Evolutionary conservation across 1,140 invertebrate species (phyloP).

Genomic region (Microplitis demolitor): DNA sequence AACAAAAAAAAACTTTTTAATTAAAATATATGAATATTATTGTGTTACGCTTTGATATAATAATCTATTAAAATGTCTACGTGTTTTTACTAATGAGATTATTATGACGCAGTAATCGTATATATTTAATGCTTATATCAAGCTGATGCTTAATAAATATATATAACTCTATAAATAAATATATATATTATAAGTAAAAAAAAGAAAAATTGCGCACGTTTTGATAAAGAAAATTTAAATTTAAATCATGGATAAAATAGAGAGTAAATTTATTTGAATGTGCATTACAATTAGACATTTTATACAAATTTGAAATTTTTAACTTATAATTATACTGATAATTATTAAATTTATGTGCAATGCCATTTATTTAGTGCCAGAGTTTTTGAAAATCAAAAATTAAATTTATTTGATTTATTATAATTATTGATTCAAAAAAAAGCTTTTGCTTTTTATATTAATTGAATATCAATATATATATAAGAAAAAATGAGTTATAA

Average conservation of each 20-base stretch:
- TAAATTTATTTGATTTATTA: neutral
- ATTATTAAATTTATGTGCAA: neutral
- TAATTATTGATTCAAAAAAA: neutral
- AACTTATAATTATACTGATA: no score
- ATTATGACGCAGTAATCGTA: slow-evolving; percentile 25
- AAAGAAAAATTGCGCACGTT: no score
- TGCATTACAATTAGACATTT: no score
- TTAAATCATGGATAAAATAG: no score
- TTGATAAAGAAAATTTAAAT: no score
- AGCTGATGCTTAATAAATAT: neutral
- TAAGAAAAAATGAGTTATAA: neutral
- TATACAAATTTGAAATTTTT: neutral
- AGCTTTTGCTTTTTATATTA: neutral
- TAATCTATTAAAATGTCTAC: slow-evolving; percentile 45
- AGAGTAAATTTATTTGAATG: no score
- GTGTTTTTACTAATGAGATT: slow-evolving; percentile 38
- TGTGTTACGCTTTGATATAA: slow-evolving; percentile 42
- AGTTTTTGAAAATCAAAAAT: neutral
- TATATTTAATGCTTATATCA: neutral
- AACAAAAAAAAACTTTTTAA: neutral
- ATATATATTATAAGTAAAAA: neutral
- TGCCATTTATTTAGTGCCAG: slow-evolving; percentile 23
- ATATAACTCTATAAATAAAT: slow-evolving; percentile 13
- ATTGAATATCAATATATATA: neutral
- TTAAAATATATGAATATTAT: slow-evolving; percentile 39